Base-by-base conservation (phyloP, 2,113 vertebrate genomes). In the Pachyramphus minor region DNA sequence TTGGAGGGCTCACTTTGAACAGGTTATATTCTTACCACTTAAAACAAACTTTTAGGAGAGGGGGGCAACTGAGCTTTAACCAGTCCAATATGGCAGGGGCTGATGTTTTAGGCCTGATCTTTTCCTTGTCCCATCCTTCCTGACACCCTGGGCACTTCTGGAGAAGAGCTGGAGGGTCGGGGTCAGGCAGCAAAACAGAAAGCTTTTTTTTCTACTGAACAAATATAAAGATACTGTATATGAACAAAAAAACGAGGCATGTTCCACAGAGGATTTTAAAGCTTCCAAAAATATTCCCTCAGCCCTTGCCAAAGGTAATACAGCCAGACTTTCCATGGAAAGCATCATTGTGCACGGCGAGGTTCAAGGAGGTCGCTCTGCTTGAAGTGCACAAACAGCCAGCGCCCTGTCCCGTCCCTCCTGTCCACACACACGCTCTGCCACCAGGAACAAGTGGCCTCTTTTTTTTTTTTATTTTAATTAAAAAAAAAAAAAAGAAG, bases 301-400 rank as follows among this genome's bases (percentile, higher is more conserved):
- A 91, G 92, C 93, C 90, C 58, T 89, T 98, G 95, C 90, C 96
- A 96, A 97, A 96, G 96, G 87, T 92, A 97, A 90, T 75, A 96
- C 37, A 68, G 77, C 73, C 89, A 87, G 87, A 60, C 74, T 97
- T 97, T 95, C 96, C 90, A 91, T 75, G 87, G 93, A 97, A 97
- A 94, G 88, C 92, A 89, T 92, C 90, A 81, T 91, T 95, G 96
- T 91, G 84, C 89, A 58, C 5, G 44, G 71, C 71, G 94, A 86
- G 94, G 95, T 80, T 95, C 89, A 55, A 89, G 94, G 90, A 94
- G 92, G 93, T 95, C 68, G 82, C 95, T 86, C 93, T 84, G 92
- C 89, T 95, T 94, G 87, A 96, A 97, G 95, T 80, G 91, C 94
- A 94, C 96, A 94, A 95, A 96, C 95, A 97, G 92, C 95, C 93